Base-by-base conservation (phyloP, 1,140 invertebrate genomes). In the Brachionus rubens region DNA sequence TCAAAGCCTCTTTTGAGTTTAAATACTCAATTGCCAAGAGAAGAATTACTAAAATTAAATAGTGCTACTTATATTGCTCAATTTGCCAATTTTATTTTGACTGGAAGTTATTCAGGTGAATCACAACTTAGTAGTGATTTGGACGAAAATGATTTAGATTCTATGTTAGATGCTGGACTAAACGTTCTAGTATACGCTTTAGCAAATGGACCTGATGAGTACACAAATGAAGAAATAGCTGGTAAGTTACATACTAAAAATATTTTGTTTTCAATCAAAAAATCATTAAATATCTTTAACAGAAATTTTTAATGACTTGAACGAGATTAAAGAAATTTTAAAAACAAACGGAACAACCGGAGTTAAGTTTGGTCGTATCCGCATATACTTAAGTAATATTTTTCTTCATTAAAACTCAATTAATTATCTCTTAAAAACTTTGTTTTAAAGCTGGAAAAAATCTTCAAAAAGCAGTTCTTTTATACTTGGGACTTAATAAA, bases 151-250 rank as follows among this genome's bases (percentile, higher is more conserved):
- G 19, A 3, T 26, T 21, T 72, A 14, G 68, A 48, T 41, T 16
- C 12, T 14, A 50, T 72, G 46, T 26, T 72, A 5, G 68, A 48
- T 40, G 16, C 10, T 14, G 46, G 43, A 6, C 46, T 48, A 50
- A 5, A 5, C 0, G 5, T 48, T 12, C n/a, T 72, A 1, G 30
- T 48, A 19, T 6, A 10, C 24, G 33, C 19, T 24, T 48, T 72
- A 24, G 68, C 48, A 72, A 2, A 72, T 12, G 47, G 50, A 40
- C 68, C 68, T 24, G 68, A 72, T 21, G 40, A 72, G 6, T 50
- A n/a, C n/a, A n/a, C n/a, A n/a, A n/a, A 41, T 33, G 0, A 33
- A 5, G 68, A n/a, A n/a, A n/a, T n/a, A n/a, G 68, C 50, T 19
- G n/a, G 10, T 16, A 16, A 50, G n/a, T n/a, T n/a, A n/a, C n/a